Conservation (phyloP, 2,113 vertebrate species). For the Hyla sarda region DNA sequence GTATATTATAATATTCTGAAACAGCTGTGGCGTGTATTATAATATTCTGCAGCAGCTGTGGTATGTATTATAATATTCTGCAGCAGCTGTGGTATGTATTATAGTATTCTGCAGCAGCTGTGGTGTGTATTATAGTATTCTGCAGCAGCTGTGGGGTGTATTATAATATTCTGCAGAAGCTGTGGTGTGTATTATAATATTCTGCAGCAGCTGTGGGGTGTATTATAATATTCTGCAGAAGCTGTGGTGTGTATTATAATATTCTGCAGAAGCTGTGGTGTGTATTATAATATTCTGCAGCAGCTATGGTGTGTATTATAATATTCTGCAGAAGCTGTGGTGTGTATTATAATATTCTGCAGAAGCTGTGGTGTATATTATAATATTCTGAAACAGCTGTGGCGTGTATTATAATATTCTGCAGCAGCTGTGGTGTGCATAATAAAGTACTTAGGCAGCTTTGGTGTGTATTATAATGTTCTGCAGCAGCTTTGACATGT, state of each 20-base stretch:
- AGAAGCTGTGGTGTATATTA: neutral
- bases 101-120: neutral
- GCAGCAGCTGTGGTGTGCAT: neutral
- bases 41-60: neutral
- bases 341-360: no score
- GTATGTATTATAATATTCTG: no score
- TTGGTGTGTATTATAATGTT: neutral
- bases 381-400: neutral
- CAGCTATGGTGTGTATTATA: neutral
- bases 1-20: neutral
- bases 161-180: neutral
- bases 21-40: neutral
- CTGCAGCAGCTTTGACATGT: no score
- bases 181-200: neutral
- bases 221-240: no score
- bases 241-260: no score
- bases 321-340: no score
- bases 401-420: neutral
- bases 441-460: no score
- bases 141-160: neutral
- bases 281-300: no score
- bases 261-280: neutral
- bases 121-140: no score
- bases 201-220: neutral
- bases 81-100: neutral